Evolutionary conservation across 1,140 invertebrate species (phyloP), one percentile per base, ranked within the genome.

Genomic region (Yoshiicerus persimilis): DNA sequence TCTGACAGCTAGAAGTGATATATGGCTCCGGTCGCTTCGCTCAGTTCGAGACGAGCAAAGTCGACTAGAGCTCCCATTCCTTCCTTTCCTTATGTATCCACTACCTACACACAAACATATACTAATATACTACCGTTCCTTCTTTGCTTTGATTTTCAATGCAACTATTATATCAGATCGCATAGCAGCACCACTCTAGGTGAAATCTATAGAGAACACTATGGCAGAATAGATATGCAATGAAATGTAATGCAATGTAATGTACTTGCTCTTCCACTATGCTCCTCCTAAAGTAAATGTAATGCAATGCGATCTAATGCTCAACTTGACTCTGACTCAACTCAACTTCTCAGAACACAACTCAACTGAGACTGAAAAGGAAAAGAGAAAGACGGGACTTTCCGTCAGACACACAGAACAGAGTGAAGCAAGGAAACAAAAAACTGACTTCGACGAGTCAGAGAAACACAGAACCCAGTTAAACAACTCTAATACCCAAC

Each of bases 1-100:
- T 90, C 90, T 90, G 90, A 90, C 90, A 90, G 90, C 66, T 70
- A 86, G 87, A 89, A 89, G 90, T 90, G 90, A 90, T 86, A 89
- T 90, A 90, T 89, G 86, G 87, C 87, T 89, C 87, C 89, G 86
- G 84, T 34, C 84, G 84, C 83, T 84, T 84, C 83, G 83, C 84
- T 86, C 84, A 86, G 41, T 30, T 56, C 38, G 56, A 66, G 85
- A 70, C 85, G 38, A 38, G 62, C 56, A 86, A 56, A 47, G 85
- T 38, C 34, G 85, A 36, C 80, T 41, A 25, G 23, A 62, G 47
- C 85, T 86, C 34, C 85, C 30, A 41, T 86, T 56, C 85, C 32
- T 36, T 80, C 32, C 32, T 80, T 80, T 80, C 75, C 75, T 34
- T n/a, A 80, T 20, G 1, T 30, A 70, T 66, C 5, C 23, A 77